Base-by-base conservation (phyloP, 2,113 vertebrate genomes). In the Tichodroma muraria region DNA sequence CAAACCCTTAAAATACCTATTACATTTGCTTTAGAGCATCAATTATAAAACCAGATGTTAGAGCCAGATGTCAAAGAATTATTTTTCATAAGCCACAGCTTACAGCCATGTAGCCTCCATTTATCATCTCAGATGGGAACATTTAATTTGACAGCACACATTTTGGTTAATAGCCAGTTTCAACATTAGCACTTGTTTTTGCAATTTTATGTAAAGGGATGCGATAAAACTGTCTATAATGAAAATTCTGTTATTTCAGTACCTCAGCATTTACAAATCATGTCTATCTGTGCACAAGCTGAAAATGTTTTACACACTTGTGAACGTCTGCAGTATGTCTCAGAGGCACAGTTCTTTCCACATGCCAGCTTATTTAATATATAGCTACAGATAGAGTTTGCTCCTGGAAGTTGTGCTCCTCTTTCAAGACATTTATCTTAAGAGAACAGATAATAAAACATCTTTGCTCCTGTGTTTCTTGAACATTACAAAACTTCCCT, bases 151-250 rank as follows among this genome's bases (percentile, higher is more conserved):
- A 97, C 96, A 96, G 94, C 76, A 89, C 95, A 88, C 85, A 65
- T 93, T 97, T 97, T 98, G 97, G 97, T 97, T 97, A 96, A 97
- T 96, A 96, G 97, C 97, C 98, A 98, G 83, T 94, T 97, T 97
- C 96, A 97, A 95, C 95, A 97, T 96, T 94, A 97, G 94, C 81
- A 93, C 84, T 97, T 94, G 87, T 83, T 96, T 96, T 92, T 88
- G 56, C 91, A 96, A 96, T 95, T 90, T 94, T 87, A 94, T 70
- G 84, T 94, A 94, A 92, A 96, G 80, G 85, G 83, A 96, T 88
- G 87, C 6, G 93, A 98, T 97, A 96, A 98, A 97, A 96, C 64
- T 63, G 76, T 68, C 94, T 47, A 57, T 81, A 94, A 89, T 87
- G 88, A 94, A 93, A 95, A 93, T 68, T 54, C 91, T 96, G 92